Percentiles rank a stretch among this genome's conserved stretches.
These are phyloP conservation scores for Naso thynnoides DNA, from an alignment of 2,797 vertebrate genomes.

Conservation along the genomic window DNA sequence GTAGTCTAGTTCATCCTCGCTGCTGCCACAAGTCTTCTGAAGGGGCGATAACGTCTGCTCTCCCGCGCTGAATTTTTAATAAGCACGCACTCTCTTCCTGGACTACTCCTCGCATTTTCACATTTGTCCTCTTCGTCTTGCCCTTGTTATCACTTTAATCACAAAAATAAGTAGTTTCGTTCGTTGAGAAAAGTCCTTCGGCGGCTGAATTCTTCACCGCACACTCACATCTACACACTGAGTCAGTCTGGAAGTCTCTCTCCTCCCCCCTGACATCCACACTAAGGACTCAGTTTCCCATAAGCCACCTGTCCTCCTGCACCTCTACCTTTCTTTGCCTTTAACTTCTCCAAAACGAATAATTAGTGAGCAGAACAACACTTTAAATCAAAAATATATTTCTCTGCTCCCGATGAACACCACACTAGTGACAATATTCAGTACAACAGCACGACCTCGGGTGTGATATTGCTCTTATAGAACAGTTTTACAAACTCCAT, in stretches of 20 bases:
- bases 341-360: neutral
- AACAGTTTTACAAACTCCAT: too few species aligned
- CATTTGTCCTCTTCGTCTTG: constrained; percentile 12
- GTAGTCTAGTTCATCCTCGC: constrained; percentile 44
- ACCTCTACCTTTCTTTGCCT: constrained; percentile 2
- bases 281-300: constrained; percentile 81
- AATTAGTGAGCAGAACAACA: neutral
- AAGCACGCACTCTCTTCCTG: constrained; percentile 63
- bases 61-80: constrained; percentile 77
- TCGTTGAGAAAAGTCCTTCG: constrained; percentile 45
- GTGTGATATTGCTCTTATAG: too few species aligned
- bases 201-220: constrained; percentile 44
- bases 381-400: too few species aligned
- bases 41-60: constrained; percentile 48
- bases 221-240: constrained; percentile 54
- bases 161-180: constrained; percentile 20
- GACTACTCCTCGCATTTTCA: constrained; percentile 67
- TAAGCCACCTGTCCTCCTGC: constrained; percentile 57
- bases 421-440: too few species aligned
- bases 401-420: too few species aligned
- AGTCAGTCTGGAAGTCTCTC: constrained; percentile 51
- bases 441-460: too few species aligned
- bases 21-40: constrained; percentile 64
- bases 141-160: neutral
- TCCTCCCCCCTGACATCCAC: constrained; percentile 78